Base-by-base conservation (phyloP, 53 echinoderm and acorn worm species). In the Antedon mediterranea region DNA sequence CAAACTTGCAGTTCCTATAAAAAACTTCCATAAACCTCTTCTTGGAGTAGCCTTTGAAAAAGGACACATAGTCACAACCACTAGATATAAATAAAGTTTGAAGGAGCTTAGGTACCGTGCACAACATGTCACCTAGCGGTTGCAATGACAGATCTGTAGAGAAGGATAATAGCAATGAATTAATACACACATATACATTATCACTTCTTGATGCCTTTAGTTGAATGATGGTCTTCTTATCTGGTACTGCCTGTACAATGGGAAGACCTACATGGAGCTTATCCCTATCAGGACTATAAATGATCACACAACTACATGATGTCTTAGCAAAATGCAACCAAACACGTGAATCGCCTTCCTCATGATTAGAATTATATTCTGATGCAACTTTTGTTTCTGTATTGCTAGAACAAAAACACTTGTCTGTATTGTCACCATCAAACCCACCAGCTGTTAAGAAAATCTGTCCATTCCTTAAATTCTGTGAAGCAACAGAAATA, bases 51-150 rank as follows among this genome's bases (percentile, higher is more conserved):
- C 81, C 81, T 37, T 81, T 81, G 32, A 81, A 81, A 37, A 74
- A 81, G 0, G 81, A 73, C 34, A 81, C 81, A 81, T 81, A 81
- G 74, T 81, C 81, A 81, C 74, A 11, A 81, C n/a, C 27, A 81
- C 30, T 37, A 37, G 4, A 37, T 37, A 11, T 6, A 37, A 4
- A 37, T n/a, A n/a, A n/a, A 37, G 4, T 6, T 28, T 81, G 73
- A n/a, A 73, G 31, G 3, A 28, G 11, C 37, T 81, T 37, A 0
- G 37, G 37, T 74, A 81, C 30, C 34, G 34, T 74, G 8, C 74
- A 43, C 43, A 81, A 32, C 30, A 43, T 8, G 31, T 81, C 75
- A 42, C 42, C 75, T 18, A 81, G 43, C 13, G 26, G 8, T 20
- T 81, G 75, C 9, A 81, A 31, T 13, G 81, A 81, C 74, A 74